phyloP scores from a whole-genome alignment of 2,888 invertebrate genomes.

The Chaitophorus viminalis region DNA sequence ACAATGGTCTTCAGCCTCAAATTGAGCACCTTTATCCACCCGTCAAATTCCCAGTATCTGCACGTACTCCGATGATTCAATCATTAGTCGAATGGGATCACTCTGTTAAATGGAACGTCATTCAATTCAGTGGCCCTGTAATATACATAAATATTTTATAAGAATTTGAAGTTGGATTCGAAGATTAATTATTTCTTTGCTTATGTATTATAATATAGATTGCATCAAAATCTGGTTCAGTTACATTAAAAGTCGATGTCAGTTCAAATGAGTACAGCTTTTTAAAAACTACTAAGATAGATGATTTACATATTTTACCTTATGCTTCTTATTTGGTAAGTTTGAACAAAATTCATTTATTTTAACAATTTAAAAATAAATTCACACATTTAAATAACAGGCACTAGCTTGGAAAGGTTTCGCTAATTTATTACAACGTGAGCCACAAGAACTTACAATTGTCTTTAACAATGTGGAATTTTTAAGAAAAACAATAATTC shows the following conservation, averaged over 20 bases:
- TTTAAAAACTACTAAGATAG: slow-evolving; percentile 87
- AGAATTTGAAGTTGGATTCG: neutral
- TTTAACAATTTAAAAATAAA: neutral
- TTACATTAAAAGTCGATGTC: slow-evolving; percentile 79
- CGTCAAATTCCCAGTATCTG: slow-evolving; percentile 86
- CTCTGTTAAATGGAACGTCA: slow-evolving; percentile 86
- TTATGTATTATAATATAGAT: slow-evolving; percentile 65
- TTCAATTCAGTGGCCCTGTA: slow-evolving; percentile 75
- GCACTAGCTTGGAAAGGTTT: slow-evolving; percentile 61
- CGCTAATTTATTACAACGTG: slow-evolving; percentile 51
- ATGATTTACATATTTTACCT: slow-evolving; percentile 92
- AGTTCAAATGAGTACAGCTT: slow-evolving; percentile 79
- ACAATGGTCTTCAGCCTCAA: slow-evolving; percentile 82
- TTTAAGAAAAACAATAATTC: slow-evolving; percentile 42
- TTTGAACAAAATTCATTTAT: slow-evolving; percentile 23
- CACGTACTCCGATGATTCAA: slow-evolving; percentile 90
- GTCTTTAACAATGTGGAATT: slow-evolving; percentile 62
- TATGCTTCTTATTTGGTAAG: slow-evolving; percentile 90
- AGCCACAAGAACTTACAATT: slow-evolving; percentile 53
- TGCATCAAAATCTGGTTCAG: slow-evolving; percentile 77
- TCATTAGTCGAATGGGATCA: slow-evolving; percentile 94
- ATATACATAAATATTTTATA: slow-evolving; percentile 16
- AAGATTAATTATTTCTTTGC: slow-evolving; percentile 8
- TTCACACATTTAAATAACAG: slow-evolving; percentile 25
- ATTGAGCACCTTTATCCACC: slow-evolving; percentile 80